Evolutionary conservation across 2,888 invertebrate genomes (phyloP), one percentile per base, ranked within the genome.

Genomic region (Antheraea assamensis): DNA sequence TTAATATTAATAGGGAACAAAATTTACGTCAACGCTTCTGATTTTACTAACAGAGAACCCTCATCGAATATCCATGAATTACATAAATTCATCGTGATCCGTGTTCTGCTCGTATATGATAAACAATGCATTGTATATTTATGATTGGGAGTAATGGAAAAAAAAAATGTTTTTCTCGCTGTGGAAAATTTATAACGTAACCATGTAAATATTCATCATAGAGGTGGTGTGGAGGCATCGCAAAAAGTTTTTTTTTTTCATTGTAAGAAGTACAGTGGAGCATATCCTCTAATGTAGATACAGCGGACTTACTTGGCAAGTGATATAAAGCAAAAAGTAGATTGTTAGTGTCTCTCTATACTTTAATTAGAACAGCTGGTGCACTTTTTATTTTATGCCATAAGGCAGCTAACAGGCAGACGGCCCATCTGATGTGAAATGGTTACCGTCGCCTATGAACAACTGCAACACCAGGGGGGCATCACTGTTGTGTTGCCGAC

Each of bases 1-100:
- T 94, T 86, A 92, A 94, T 94, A 94, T 94, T 94, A 92, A 94
- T 89, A 80, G 81, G 79, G 85, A 76, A 83, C 87, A 81, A 76
- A 74, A 77, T 71, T 82, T 88, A 89, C 93, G 93, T 93, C 93
- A 93, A 78, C 71, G 75, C 76, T 77, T 78, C 77, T 79, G 79
- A 81, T 92, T 88, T 90, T 85, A 88, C 88, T 88, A 80, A 88
- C 90, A 90, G 85, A 89, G 85, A 76, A 79, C 76, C 76, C 78
- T 80, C 78, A 80, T 81, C 78, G 79, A 77, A 82, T 82, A 77
- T 80, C 82, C 83, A 82, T 83, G 84, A 87, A 83, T 88, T 90
- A 87, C 88, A 88, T 83, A 77, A 87, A 89, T 88, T 86, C 84
- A 87, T 81, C 75, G 75, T 82, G 78, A 80, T 79, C 75, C 77